Evolutionary conservation across 2,113 vertebrate species (phyloP).

Genomic region (Oncorhynchus keta): DNA sequence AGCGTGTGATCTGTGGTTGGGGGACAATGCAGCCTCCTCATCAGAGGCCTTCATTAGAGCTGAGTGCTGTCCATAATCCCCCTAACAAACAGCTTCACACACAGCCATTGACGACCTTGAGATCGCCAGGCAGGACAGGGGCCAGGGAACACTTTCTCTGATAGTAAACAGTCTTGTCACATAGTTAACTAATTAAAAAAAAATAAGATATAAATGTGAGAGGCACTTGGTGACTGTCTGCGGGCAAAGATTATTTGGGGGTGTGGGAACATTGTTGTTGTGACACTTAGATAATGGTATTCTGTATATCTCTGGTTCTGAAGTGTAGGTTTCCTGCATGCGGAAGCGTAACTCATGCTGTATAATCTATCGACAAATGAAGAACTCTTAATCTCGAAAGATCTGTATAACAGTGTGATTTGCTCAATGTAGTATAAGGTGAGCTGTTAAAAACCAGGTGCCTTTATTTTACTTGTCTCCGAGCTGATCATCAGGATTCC

Average conservation of each 20-base stretch:
- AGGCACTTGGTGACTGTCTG: background rate
- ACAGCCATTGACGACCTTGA: constrained; percentile 52
- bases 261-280: constrained; percentile 7
- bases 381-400: too few species aligned
- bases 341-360: too few species aligned
- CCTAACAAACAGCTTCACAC: constrained; percentile 28
- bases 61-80: constrained; percentile 56
- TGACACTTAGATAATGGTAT: constrained; percentile 13
- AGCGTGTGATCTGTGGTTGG: constrained; percentile 48
- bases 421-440: background rate
- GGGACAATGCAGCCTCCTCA: constrained; percentile 49
- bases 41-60: constrained; percentile 61
- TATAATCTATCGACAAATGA: too few species aligned
- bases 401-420: too few species aligned
- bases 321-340: background rate
- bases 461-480: constrained; percentile 53
- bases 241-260: background rate
- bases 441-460: background rate
- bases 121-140: background rate
- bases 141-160: background rate
- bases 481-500: constrained; percentile 68
- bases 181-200: constrained; percentile 26
- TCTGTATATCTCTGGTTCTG: background rate
- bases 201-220: background rate
- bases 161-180: constrained; percentile 31